Base-by-base conservation (phyloP, 2,888 invertebrate genomes). In the Dioctria linearis region DNA sequence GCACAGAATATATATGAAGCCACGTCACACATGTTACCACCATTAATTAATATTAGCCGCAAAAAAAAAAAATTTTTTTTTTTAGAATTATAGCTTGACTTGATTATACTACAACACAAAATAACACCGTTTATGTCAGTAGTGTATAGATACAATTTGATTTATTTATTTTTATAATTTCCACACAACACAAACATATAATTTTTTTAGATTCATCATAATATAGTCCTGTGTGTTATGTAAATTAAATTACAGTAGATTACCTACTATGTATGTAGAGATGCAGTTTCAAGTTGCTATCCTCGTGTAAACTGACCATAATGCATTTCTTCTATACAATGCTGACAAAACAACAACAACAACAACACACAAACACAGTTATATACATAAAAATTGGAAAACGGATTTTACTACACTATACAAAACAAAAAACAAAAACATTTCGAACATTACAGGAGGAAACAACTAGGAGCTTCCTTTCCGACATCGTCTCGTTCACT, bases 1-100 rank as follows among this genome's bases (percentile, higher is more conserved):
- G 81, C 73, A 80, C 79, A 82, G 80, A 82, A 61, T 82, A 83
- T 78, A 80, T 76, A 39, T 76, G 76, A 61, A 80, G 73, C 57
- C 66, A 46, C 61, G 76, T 63, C 25, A 76, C 51, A 76, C 76
- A 63, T 76, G 46, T 63, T 63, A 76, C 76, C 49, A 76, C 63
- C 61, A 63, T 63, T 25, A 25, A 25, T 25, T 25, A 25, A 25
- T 25, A 25, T 25, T 76, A 46, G 76, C 76, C 49, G 43, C 43
- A 63, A 13, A 46, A 76, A 63, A 13, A 46, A 76, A 63, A 73
- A 57, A 73, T 54, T 73, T 42, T 57, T 73, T 11, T 6, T 57
- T 57, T 57, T 40, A 73, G 25, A n/a, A 69, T 67, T 46, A 69
- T 37, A 69, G 25, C 69, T 51, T 51, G 49, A 25, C 25, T 25